Conservation (phyloP, 2,888 invertebrate species). For the Synanthedon vespiformis region DNA sequence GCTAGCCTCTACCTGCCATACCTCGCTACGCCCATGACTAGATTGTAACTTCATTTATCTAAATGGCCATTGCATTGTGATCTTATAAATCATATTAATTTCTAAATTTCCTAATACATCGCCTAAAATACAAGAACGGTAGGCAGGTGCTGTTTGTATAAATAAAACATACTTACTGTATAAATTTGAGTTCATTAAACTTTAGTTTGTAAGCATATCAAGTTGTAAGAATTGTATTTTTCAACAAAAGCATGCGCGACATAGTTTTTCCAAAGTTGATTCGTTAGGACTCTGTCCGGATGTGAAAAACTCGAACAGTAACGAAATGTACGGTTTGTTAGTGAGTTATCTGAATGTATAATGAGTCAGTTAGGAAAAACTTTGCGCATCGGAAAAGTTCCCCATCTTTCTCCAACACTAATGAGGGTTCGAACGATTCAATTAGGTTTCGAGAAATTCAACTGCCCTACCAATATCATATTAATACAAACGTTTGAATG, state of each 20-base stretch:
- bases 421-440: slow-evolving; percentile 20
- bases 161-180: no score
- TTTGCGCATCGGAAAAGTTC: slow-evolving; percentile 18
- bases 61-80: no score
- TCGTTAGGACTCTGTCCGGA: slow-evolving; percentile 34
- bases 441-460: slow-evolving; percentile 7
- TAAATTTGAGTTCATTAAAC: no score
- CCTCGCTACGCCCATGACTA: no score
- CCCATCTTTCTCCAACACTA: slow-evolving; percentile 15
- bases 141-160: no score
- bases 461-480: slow-evolving; percentile 1
- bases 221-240: not conserved
- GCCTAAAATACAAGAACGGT: no score
- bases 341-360: slow-evolving; percentile 39
- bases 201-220: no score
- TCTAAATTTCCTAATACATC: no score
- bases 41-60: no score
- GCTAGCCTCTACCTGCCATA: no score
- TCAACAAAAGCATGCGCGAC: not conserved
- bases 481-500: not conserved
- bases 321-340: slow-evolving; percentile 33
- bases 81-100: no score
- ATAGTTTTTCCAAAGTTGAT: slow-evolving; percentile 28
- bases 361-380: slow-evolving; percentile 35
- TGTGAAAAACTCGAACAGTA: slow-evolving; percentile 12